Base-by-base conservation (phyloP, 1,140 invertebrate genomes). In the Drosophila kanapiae region DNA sequence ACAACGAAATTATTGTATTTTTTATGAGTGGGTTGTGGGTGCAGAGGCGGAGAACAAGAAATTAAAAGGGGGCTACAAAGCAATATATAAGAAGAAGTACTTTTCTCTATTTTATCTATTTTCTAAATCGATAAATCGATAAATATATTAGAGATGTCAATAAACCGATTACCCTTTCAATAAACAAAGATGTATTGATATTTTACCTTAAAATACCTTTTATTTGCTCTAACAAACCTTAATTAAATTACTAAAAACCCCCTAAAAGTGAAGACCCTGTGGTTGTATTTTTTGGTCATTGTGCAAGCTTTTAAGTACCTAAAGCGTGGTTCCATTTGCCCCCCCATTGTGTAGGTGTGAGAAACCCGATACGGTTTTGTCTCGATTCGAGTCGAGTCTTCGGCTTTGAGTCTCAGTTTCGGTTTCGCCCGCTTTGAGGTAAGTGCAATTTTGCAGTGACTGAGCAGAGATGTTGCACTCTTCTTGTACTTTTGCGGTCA, bases 231-330 rank as follows among this genome's bases (percentile, higher is more conserved):
- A 1, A 27, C 7, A 29, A 23, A 47, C 14, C 0, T 47, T 3
- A 8, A 4, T 47, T 47, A 0, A 7, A 13, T 8, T 29, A 4
- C 14, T 29, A 1, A 9, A 42, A n/a, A 8, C 7, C 14, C 62
- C 60, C 23, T 14, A 23, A 23, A 7, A 29, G 6, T 13, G 3
- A 18, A 9, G 16, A 23, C 38, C 2, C 35, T 23, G 35, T 23
- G 3, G 23, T 23, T 18, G 53, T 33, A 3, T 7, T 38, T 40
- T 58, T 42, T 27, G 37, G 40, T 31, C 35, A 64, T 87, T 86
- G 79, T 82, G 84, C 80, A 87, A 88, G 80, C 83, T 87, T 87
- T 87, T 80, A 80, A 76, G 71, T 76, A 69, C 79, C 67, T 82
- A 79, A 54, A 85, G 61, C 61, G 78, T 70, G 71, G 29, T 64